A percentile compares a stretch with the other conserved stretches of the same genome.
phyloP scores from a whole-genome alignment of 2,797 vertebrate genomes.

The Otolemur crassicaudatus region DNA sequence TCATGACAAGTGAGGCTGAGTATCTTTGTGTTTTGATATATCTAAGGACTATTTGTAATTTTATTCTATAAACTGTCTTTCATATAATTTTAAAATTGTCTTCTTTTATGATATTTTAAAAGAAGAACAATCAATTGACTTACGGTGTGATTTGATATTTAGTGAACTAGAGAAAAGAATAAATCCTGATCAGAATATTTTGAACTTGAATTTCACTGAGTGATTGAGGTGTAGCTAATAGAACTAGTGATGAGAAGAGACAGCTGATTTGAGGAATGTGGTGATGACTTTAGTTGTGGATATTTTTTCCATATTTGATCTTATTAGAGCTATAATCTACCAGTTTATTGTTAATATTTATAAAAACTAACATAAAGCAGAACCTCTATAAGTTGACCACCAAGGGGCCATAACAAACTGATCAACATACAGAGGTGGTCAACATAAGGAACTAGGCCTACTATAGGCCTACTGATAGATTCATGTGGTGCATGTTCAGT shows the following conservation, averaged over 20 bases:
- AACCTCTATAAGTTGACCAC: no score
- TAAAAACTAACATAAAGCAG: background rate
- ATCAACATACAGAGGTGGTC: no score
- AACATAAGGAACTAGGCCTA: no score
- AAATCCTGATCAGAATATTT: background rate
- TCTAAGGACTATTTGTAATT: background rate
- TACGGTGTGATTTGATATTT: background rate
- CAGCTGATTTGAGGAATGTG: background rate
- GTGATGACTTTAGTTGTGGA: background rate
- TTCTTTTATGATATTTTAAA: background rate
- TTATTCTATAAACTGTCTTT: background rate
- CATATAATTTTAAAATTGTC: background rate
- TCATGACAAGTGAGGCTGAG: background rate
- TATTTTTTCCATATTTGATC: background rate
- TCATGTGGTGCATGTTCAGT: no score
- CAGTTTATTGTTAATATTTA: background rate
- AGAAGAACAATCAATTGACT: background rate
- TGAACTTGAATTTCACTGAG: background rate
- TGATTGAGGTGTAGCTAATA: background rate
- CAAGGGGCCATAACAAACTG: no score
- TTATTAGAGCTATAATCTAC: background rate
- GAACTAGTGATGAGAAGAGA: background rate
- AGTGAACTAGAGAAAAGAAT: background rate
- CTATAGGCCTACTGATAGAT: no score
- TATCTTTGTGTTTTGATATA: background rate